Base-by-base conservation (phyloP, 2,888 invertebrate species). In the Epirrita christyi region DNA sequence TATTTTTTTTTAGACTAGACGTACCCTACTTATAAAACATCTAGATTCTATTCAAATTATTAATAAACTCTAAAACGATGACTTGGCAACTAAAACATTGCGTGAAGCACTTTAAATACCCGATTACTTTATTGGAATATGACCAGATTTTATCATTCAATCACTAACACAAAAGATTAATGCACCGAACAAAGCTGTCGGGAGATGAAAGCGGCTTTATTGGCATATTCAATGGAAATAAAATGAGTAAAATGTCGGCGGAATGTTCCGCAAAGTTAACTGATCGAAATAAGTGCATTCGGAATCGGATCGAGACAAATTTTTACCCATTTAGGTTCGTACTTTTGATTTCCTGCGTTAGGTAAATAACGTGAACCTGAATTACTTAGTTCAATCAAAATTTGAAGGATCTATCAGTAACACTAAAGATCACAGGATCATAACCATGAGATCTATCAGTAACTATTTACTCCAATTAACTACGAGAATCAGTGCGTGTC, bases 281-380 rank as follows among this genome's bases (percentile, higher is more conserved):
- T 79, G 85, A 85, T 86, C 80, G 75, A 77, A 84, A 76, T 72
- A 80, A 85, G 75, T 71, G 78, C 78, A 70, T 73, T 80, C 62
- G 64, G 61, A 70, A 73, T 80, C 62, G 64, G 61, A 56, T 61
- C 58, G 63, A 60, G 64, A 61, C 63, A 51, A 55, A 37, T 44
- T 52, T 47, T 34, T 8, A 34, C n/a, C 42, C 50, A 27, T 37
- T 58, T 36, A 36, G 6, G 1, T 11, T 36, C 11, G 11, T 36
- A 11, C 36, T 36, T 11, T 5, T 11, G 11, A 5, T 36, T 36
- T n/a, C 4, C n/a, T 36, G 11, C 28, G 6, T 2, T 8, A 1
- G 28, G 6, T 29, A 7, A 7, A 7, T 29, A 29, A 29, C 28
- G n/a, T n/a, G n/a, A n/a, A n/a, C n/a, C n/a, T n/a, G n/a, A n/a